Evolutionary conservation across 2,113 vertebrate genomes (phyloP).

Genomic region (Bambusicola thoracicus): DNA sequence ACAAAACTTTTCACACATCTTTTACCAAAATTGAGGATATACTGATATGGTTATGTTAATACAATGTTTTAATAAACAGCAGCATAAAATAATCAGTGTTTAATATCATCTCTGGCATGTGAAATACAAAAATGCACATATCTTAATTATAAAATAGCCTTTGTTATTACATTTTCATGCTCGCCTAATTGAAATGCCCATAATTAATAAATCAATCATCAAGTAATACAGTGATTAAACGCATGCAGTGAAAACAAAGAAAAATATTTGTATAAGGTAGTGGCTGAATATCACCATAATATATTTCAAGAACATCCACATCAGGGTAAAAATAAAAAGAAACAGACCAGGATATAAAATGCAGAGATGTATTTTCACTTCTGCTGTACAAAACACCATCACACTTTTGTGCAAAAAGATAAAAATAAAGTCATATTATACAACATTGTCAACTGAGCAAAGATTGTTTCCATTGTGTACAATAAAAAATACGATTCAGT

Average conservation of each 20-base stretch:
- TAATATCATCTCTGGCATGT: conserved; percentile 81
- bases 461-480: conserved; percentile 72
- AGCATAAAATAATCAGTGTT: conserved; percentile 84
- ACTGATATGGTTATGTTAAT: conserved; percentile 25
- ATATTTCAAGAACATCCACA: conserved; percentile 74
- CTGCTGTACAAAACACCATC: conserved; percentile 91
- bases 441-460: conserved; percentile 71
- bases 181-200: conserved; percentile 78
- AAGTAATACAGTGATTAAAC: conserved; percentile 81
- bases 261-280: conserved; percentile 62
- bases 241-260: conserved; percentile 80
- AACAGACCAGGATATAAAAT: conserved; percentile 81
- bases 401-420: conserved; percentile 90
- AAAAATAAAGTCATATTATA: conserved; percentile 79
- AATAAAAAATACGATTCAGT: conserved; percentile 84
- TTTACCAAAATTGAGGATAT: conserved; percentile 53
- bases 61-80: conserved; percentile 80
- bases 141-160: conserved; percentile 76
- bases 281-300: conserved; percentile 69
- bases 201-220: conserved; percentile 78
- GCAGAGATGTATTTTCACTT: conserved; percentile 91
- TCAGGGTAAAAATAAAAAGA: conserved; percentile 70
- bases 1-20: not conserved
- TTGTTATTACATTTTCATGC: conserved; percentile 77
- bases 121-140: conserved; percentile 79